Evolutionary conservation across 2,113 vertebrate species (phyloP).

Genomic region (Rattus rattus): DNA sequence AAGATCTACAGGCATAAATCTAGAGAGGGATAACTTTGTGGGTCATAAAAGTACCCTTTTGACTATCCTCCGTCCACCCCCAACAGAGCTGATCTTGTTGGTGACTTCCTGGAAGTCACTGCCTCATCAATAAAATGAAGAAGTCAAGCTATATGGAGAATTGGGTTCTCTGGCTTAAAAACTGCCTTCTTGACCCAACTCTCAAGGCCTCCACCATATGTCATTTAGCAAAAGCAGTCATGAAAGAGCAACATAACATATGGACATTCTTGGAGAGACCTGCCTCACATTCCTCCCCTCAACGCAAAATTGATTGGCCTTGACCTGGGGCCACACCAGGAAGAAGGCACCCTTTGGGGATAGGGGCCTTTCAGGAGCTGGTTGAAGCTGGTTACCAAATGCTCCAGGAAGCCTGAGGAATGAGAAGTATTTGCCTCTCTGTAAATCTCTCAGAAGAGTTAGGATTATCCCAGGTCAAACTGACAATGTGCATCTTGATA

Average conservation of each 20-base stretch:
- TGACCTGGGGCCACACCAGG: constrained; percentile 64
- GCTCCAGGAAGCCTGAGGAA: constrained; percentile 57
- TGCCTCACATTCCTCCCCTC: constrained; percentile 74
- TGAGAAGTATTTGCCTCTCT: constrained; percentile 67
- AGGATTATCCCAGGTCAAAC: constrained; percentile 51
- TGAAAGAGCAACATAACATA: constrained; percentile 66
- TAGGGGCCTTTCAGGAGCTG: constrained; percentile 47
- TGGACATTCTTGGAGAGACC: not conserved
- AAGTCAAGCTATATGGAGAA: not conserved
- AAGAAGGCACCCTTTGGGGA: not conserved
- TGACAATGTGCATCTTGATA: constrained; percentile 47
- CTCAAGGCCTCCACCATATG: constrained; percentile 13
- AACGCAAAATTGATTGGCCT: constrained; percentile 74
- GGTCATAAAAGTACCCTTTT: not conserved
- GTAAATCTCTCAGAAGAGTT: constrained; percentile 62
- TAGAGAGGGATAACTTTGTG: not conserved
- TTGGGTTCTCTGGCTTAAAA: constrained; percentile 1
- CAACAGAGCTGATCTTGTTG: not conserved
- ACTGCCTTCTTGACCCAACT: not conserved
- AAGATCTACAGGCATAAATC: not conserved
- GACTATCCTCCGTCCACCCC: not conserved
- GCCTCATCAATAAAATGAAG: not conserved
- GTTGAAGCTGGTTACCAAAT: constrained; percentile 68
- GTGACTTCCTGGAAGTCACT: not conserved
- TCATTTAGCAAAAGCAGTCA: constrained; percentile 54